phyloP scores from a whole-genome alignment of 1,140 invertebrate genomes.

The Drosophila truncata region DNA sequence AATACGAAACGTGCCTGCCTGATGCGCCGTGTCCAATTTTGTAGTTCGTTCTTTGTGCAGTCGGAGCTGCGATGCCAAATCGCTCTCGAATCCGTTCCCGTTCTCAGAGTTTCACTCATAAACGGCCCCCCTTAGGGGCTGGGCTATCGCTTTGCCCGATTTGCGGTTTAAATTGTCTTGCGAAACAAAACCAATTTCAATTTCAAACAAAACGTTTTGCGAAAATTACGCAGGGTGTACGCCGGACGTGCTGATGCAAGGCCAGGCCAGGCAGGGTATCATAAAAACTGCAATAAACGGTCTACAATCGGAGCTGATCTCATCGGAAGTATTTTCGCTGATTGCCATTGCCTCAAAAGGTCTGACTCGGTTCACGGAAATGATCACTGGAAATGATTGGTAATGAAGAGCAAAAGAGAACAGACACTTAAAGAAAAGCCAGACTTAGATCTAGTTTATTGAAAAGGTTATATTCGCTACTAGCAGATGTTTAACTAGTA shows the following conservation, averaged over 20 bases:
- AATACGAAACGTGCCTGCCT: slow-evolving; percentile 79
- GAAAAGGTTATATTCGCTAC: background rate
- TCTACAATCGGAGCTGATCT: slow-evolving; percentile 34
- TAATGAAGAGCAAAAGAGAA: slow-evolving; percentile 53
- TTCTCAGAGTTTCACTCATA: slow-evolving; percentile 56
- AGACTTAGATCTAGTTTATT: background rate
- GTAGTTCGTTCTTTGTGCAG: slow-evolving; percentile 75
- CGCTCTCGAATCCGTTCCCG: slow-evolving; percentile 52
- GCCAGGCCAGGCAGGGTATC: slow-evolving; percentile 7
- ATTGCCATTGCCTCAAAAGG: slow-evolving; percentile 54
- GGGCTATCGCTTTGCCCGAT: slow-evolving; percentile 65
- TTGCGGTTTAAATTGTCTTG: slow-evolving; percentile 76
- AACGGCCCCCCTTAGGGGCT: slow-evolving; percentile 33
- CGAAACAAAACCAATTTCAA: slow-evolving; percentile 77
- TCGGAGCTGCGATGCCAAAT: slow-evolving; percentile 74
- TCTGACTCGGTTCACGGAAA: slow-evolving; percentile 53
- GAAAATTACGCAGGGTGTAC: slow-evolving; percentile 72
- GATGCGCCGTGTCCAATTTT: slow-evolving; percentile 80
- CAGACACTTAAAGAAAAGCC: slow-evolving; percentile 10
- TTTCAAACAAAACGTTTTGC: slow-evolving; percentile 81
- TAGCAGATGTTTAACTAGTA: too few species aligned
- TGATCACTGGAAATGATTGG: slow-evolving; percentile 59
- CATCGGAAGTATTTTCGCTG: slow-evolving; percentile 76
- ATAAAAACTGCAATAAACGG: slow-evolving; percentile 42
- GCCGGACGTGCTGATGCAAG: slow-evolving; percentile 60